Evolutionary conservation across 2,888 invertebrate genomes (phyloP), one percentile per base, ranked within the genome.

Genomic region (Apamea sordens): DNA sequence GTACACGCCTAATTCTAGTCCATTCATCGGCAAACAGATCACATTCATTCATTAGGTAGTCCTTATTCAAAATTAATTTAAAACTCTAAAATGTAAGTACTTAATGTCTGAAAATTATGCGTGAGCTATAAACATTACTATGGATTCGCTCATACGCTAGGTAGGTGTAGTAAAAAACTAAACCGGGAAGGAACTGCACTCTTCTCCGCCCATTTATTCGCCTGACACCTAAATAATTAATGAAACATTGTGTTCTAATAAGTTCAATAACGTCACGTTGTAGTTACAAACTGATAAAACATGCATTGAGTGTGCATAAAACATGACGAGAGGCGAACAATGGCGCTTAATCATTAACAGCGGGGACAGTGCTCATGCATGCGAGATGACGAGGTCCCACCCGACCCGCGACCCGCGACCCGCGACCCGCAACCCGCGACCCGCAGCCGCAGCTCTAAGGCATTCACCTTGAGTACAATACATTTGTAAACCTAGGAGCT

Each of bases 361-460:
- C n/a, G 74, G 18, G 61, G 56, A 59, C 41, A 53, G 50, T 28
- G 59, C 75, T 74, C 73, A 73, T 73, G 61, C 75, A 82, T 82
- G 44, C 44, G 28, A 61, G 44, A 68, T 47, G 67, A 53, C 32
- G 41, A 24, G 32, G 24, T 28, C 36, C 56, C 10, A 1, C 15
- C 63, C 63, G 15, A 21, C n/a, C 24, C 41, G 15, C 24, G 59
- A 18, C 28, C 11, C 59, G n/a, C 71, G 11, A 18, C 32, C 24
- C 50, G 21, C 21, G 32, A 21, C 32, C 24, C 47, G 13, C 21
- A 24, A n/a, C n/a, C n/a, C 50, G 21, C 21, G 32, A 21, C 15
- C 41, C 63, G 32, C 53, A 36, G 15, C 44, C 11, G 15, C 73
- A 18, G 41, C 10, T 41, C 24, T 7, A n/a, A 61, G 24, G 36